Percentiles rank a stretch among this genome's conserved stretches.
These are phyloP conservation scores for Corapipo altera DNA, from an alignment of 2,113 vertebrate species.

Conservation along the genomic window DNA sequence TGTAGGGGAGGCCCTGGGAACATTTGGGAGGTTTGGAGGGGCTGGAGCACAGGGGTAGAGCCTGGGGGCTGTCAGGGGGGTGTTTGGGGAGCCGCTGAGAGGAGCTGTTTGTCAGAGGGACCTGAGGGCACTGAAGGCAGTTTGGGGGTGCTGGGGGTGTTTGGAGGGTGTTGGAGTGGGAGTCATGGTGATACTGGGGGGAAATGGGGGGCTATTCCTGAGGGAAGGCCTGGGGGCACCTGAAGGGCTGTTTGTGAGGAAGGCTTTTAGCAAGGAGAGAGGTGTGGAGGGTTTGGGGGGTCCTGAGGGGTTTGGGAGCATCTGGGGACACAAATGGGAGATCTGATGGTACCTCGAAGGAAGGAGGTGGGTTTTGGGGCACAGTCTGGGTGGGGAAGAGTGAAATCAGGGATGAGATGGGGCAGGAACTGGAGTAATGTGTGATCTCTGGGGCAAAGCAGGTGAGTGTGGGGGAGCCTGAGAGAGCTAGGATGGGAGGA, in stretches of 20 bases:
- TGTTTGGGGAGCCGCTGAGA: neutral
- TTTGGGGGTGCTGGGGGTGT: neutral
- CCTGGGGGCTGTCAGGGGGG: no score
- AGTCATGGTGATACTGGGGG: accelerated
- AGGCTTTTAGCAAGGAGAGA: neutral
- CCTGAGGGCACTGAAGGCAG: neutral
- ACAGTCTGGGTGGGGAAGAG: neutral
- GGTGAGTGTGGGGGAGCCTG: accelerated
- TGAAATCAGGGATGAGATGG: neutral
- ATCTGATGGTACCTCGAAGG: neutral
- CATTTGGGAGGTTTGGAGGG: neutral
- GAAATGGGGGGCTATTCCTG: accelerated
- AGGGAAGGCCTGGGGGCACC: neutral
- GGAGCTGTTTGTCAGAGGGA: neutral
- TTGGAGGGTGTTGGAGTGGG: neutral
- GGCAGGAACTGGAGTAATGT: neutral
- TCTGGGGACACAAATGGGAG: neutral
- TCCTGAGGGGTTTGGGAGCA: neutral
- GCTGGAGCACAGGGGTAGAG: neutral
- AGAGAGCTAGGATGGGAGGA: neutral
- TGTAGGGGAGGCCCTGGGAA: no score
- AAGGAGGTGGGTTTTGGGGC: neutral
- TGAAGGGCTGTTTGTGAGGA: neutral
- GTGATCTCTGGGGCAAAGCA: neutral
- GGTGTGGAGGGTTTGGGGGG: neutral